These are phyloP conservation scores for Gobio gobio DNA, from an alignment of 2,113 vertebrate species.

Conservation along the genomic window DNA sequence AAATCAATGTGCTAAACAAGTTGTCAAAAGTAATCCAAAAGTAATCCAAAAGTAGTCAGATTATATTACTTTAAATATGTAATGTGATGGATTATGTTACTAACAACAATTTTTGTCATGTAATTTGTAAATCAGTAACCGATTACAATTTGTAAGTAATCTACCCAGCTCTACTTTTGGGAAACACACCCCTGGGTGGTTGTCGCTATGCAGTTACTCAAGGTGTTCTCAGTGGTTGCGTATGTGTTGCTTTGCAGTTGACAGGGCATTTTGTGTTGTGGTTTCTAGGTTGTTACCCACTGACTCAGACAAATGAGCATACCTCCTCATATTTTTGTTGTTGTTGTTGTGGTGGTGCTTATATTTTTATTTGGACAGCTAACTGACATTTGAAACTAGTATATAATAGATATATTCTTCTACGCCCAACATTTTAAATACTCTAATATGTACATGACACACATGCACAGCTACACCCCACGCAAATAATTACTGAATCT, in stretches of 20 bases:
- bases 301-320: no score
- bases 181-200: background rate
- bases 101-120: no score
- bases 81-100: no score
- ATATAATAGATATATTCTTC: background rate
- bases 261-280: background rate
- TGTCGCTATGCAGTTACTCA: background rate
- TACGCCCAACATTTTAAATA: background rate
- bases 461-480: background rate
- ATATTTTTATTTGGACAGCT: background rate
- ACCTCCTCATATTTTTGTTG: background rate
- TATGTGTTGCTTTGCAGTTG: background rate
- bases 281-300: background rate
- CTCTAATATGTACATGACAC: slow-evolving; percentile 3
- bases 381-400: background rate
- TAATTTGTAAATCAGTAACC: no score
- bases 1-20: no score
- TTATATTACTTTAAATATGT: no score
- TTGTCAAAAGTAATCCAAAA: no score
- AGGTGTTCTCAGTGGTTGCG: no score
- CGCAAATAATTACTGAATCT: slow-evolving; percentile 13
- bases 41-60: no score
- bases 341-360: background rate
- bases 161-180: no score
- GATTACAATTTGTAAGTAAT: no score